phyloP scores from a whole-genome alignment of 2,888 invertebrate genomes.

The Seira ritae region DNA sequence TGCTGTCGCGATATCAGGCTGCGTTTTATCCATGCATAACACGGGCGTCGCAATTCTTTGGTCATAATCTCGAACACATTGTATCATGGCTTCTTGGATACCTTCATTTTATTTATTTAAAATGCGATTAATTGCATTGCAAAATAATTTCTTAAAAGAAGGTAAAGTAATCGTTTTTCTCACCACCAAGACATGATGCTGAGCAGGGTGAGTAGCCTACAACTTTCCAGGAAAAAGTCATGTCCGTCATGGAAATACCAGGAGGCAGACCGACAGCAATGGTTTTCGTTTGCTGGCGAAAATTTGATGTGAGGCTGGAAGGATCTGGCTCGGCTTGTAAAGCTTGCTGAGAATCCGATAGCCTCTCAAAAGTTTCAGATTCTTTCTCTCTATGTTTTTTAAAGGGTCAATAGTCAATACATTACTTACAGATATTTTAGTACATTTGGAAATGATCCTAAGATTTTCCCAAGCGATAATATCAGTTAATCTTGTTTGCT shows the following conservation, averaged over 20 bases:
- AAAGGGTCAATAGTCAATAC: too few species aligned
- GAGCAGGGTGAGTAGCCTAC: conserved; percentile 93
- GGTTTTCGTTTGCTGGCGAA: conserved; percentile 65
- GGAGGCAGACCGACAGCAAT: conserved; percentile 71
- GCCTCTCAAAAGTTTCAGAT: conserved; percentile 59
- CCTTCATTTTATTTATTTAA: too few species aligned
- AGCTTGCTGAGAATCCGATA: conserved; percentile 69
- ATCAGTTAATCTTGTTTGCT: too few species aligned
- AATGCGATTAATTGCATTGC: too few species aligned
- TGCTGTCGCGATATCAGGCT: conserved; percentile 89
- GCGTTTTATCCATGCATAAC: conserved; percentile 89
- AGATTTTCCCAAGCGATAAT: too few species aligned
- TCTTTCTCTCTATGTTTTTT: conserved; percentile 58
- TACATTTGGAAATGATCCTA: too few species aligned
- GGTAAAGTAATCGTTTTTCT: too few species aligned
- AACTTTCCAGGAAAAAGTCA: conserved; percentile 72
- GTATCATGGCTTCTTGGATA: conserved; percentile 88
- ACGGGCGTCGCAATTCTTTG: conserved; percentile 91
- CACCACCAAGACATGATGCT: conserved; percentile 92
- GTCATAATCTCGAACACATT: conserved; percentile 91
- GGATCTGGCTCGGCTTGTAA: conserved; percentile 68
- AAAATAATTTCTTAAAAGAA: too few species aligned
- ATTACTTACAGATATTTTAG: too few species aligned
- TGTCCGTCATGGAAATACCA: conserved; percentile 71
- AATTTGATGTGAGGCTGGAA: conserved; percentile 59